Evolutionary conservation across 2,113 vertebrate species (phyloP).

Genomic region (Gymnocephalus cernua): DNA sequence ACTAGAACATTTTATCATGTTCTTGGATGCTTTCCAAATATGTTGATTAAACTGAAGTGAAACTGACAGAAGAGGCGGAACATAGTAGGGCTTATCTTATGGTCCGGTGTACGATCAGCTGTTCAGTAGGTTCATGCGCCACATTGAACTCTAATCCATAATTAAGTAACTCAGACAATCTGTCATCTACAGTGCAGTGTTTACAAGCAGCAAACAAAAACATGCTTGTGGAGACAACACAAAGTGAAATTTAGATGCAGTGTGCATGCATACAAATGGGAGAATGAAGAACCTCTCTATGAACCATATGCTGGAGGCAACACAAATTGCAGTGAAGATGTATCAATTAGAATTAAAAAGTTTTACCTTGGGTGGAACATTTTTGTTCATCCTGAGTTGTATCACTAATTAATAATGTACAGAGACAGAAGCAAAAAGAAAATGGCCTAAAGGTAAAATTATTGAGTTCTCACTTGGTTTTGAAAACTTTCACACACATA

Average conservation of each 20-base stretch:
- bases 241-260: not conserved
- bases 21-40: not conserved
- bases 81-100: not conserved
- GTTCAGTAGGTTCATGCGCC: not conserved
- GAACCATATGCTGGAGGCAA: not conserved
- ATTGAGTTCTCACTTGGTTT: not conserved
- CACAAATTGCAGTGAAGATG: not conserved
- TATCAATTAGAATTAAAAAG: not conserved
- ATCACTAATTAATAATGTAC: not conserved
- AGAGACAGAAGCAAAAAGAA: not conserved
- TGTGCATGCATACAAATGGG: not conserved
- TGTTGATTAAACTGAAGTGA: not conserved
- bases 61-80: not conserved
- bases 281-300: not conserved
- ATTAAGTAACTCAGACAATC: not conserved
- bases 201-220: slow-evolving; percentile 12
- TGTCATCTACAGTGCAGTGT: not conserved
- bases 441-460: not conserved
- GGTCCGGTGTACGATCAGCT: not conserved
- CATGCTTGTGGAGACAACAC: not conserved
- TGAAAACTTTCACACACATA: not conserved
- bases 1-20: not conserved
- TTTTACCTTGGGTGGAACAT: not conserved
- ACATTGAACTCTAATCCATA: slow-evolving; percentile 7
- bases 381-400: not conserved